phyloP scores from a whole-genome alignment of 2,797 vertebrate genomes.

The Borostomias antarcticus region DNA sequence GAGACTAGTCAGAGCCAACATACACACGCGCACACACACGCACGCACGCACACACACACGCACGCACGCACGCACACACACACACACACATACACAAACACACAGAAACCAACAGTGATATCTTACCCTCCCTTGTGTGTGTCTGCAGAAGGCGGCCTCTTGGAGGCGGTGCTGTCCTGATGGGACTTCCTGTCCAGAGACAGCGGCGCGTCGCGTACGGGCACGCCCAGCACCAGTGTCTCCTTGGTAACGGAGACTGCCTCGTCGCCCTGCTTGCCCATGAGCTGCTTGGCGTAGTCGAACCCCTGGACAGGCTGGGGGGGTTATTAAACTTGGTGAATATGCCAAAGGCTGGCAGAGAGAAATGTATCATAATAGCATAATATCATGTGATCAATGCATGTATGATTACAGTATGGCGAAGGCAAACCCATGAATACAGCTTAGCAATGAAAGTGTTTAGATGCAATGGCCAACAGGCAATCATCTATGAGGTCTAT shows the following conservation, averaged over 20 bases:
- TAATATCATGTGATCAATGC: no score
- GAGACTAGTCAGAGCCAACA: no score
- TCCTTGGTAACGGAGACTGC: conserved; percentile 91
- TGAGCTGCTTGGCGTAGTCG: conserved; percentile 97
- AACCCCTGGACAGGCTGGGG: conserved; percentile 95
- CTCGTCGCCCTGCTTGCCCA: conserved; percentile 94
- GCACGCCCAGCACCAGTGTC: conserved; percentile 88
- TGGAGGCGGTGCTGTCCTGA: conserved; percentile 89
- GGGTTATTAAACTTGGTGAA: background rate
- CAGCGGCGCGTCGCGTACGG: conserved; percentile 85
- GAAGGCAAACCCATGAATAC: no score
- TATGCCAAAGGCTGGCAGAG: background rate
- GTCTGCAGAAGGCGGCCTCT: conserved; percentile 89
- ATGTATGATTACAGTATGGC: no score
- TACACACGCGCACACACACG: background rate
- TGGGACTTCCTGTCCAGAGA: conserved; percentile 87
- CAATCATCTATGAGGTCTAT: no score
- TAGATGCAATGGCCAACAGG: no score
- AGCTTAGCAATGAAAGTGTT: no score
- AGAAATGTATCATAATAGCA: background rate
- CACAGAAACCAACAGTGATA: conserved; percentile 5
- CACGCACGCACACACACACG: background rate
- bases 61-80: background rate
- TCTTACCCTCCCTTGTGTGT: conserved; percentile 89
- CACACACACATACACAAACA: background rate